Conservation (phyloP, 2,113 vertebrate genomes). For the Clarias magur region DNA sequence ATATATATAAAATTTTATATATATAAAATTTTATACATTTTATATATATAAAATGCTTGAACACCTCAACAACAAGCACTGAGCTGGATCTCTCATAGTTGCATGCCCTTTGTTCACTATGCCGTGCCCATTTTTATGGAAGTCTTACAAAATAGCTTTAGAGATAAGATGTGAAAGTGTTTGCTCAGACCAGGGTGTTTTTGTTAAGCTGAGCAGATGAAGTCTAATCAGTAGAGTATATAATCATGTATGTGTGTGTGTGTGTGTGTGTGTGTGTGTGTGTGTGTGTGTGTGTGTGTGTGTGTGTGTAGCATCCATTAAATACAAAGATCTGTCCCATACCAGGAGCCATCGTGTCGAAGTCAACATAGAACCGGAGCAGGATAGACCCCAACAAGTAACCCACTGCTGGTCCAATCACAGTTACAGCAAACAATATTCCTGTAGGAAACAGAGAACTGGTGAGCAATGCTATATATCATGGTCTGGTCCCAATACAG, state of each 20-base stretch:
- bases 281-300: background rate
- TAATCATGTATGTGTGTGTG: background rate
- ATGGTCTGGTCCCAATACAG: background rate
- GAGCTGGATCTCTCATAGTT: background rate
- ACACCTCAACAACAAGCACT: background rate
- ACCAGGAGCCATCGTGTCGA: conserved; percentile 80
- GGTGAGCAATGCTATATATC: background rate
- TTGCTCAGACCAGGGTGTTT: background rate
- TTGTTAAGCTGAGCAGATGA: background rate
- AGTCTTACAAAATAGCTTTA: background rate
- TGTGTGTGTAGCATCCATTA: background rate
- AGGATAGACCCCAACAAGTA: conserved; percentile 82
- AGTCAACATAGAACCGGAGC: conserved; percentile 84
- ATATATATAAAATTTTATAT: too few species aligned
- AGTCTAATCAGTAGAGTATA: background rate
- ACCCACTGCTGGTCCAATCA: conserved; percentile 83
- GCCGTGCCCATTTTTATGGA: background rate
- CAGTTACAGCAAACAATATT: conserved; percentile 83
- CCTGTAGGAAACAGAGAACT: conserved; percentile 65
- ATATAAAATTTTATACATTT: too few species aligned
- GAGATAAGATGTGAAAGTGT: background rate
- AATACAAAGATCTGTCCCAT: conserved; percentile 34
- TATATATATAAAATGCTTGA: background rate
- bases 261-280: background rate
- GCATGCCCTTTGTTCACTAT: background rate